A percentile compares a stretch with the other conserved stretches of the same genome.
These are phyloP conservation scores for Galendromus occidentalis DNA, from an alignment of 1,140 invertebrate genomes.

Conservation along the genomic window DNA sequence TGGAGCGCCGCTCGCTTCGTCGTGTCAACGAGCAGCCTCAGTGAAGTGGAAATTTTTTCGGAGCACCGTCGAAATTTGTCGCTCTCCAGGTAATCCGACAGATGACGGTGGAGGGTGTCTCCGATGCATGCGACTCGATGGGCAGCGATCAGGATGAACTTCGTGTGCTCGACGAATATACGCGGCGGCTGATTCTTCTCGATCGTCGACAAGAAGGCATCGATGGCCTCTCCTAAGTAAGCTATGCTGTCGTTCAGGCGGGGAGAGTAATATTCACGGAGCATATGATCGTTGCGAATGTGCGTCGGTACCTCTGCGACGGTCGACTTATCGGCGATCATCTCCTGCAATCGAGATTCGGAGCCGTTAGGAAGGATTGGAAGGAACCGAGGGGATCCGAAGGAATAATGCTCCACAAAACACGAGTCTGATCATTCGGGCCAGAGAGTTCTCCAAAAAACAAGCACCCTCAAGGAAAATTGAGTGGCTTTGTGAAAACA, in stretches of 20 bases:
- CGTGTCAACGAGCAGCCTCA: slow-evolving; percentile 60
- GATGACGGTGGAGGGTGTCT: slow-evolving; percentile 64
- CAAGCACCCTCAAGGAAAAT: too few relatives aligned
- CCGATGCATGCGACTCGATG: slow-evolving; percentile 81
- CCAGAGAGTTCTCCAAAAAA: too few relatives aligned
- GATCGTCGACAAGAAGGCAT: slow-evolving; percentile 70
- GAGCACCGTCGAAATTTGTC: slow-evolving; percentile 25
- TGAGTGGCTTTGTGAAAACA: too few relatives aligned
- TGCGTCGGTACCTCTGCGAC: slow-evolving; percentile 33
- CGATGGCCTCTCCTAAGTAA: slow-evolving; percentile 65
- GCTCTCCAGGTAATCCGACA: slow-evolving; percentile 33
- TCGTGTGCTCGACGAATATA: slow-evolving; percentile 74
- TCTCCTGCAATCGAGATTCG: slow-evolving; percentile 16
- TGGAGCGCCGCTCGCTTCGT: slow-evolving; percentile 72
- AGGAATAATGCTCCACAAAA: too few relatives aligned
- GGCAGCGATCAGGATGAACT: slow-evolving; percentile 76
- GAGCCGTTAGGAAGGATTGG: too few relatives aligned
- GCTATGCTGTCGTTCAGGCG: slow-evolving; percentile 61
- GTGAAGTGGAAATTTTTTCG: slow-evolving; percentile 48
- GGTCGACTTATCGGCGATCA: background rate
- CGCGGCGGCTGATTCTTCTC: slow-evolving; percentile 80
- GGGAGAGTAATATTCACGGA: slow-evolving; percentile 61
- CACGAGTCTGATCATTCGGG: too few relatives aligned
- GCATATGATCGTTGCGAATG: slow-evolving; percentile 46
- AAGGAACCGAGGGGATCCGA: background rate